Base-by-base conservation (phyloP, 2,797 vertebrate genomes). In the Falco naumanni region DNA sequence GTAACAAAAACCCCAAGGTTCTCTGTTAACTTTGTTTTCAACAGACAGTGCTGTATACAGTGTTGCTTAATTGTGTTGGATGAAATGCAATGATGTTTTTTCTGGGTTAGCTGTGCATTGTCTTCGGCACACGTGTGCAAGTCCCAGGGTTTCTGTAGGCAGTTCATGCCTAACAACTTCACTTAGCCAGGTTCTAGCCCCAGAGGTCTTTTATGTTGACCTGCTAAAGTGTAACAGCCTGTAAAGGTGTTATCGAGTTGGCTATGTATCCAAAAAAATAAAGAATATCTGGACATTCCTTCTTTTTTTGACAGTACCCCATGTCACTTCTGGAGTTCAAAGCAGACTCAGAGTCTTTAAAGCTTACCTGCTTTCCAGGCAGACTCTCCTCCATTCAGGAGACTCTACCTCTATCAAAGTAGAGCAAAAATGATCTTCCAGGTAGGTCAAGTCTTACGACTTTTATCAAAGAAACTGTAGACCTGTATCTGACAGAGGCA, bases 281-380 rank as follows among this genome's bases (percentile, higher is more conserved):
- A 61, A 88, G 60, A 53, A 1, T 60, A 71, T 68, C 37, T 92
- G 88, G 81, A 71, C 69, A 57, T 70, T 83, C 41, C 37, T n/a
- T 53, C 78, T 56, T 51, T 80, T 89, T 91, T 72, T 83, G 75
- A 69, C 45, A 47, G 56, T 71, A 76, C 47, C 28, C 5, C 21
- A 11, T 80, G 53, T 83, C 56, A 83, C 48, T 89, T 84, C 78
- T 64, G 54, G 78, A 79, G 33, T 93, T 93, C 90, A 95, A 81
- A 95, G 84, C 84, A 80, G 72, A 59, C 69, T 85, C 54, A 7
- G 79, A 83, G 66, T 69, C 81, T 96, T 93, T 92, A 87, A 95
- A 93, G 54, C 39, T 72, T 94, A 45, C 79, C 51, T 71, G 71
- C 89, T 93, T 96, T 89, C 89, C 54, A 76, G 60, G 51, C 72